Base-by-base conservation (phyloP, 2,888 invertebrate species). In the Xanthostigma xanthostigma region DNA sequence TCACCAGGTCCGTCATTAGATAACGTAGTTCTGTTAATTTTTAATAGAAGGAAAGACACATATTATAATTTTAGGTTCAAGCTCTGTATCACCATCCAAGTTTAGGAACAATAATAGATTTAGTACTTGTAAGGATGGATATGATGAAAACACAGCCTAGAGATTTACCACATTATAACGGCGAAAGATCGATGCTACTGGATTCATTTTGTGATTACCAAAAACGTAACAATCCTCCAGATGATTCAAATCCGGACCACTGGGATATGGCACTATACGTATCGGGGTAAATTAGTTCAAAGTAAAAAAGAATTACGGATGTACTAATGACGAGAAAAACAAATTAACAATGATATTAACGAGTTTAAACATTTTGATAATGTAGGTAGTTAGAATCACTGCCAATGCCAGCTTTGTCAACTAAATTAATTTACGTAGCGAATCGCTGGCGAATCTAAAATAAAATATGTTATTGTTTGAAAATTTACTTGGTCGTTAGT, bases 261-360 rank as follows among this genome's bases (percentile, higher is more conserved):
- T 87, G 86, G 86, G 87, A 88, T 60, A 81, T 87, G 75, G 85
- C 78, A 1, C 65, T 87, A 6, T 79, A 85, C 50, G 69, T 87
- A 39, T 85, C 87, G 14, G 86, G 85, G 74, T 80, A 69, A 64
- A 41, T 48, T 9, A 10, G 2, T 10, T 13, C 17, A 9, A 36
- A 37, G 17, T 45, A 13, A 41, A 41, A 27, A 27, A 27, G 27
- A 27, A 27, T 27, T 6, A 17, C 17, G 17, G 17, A 17, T 17
- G 17, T 17, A 17, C 17, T 17, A 27, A 27, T 27, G 27, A 27
- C 1, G 27, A 27, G 27, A 6, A 27, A 27, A 27, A 27, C 27
- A 27, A 43, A 43, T 43, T 43, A 27, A 42, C 42, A 9, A 12
- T 14, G 8, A 13, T 8, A 27, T 42, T 8, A 33, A 43, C 12